Evolutionary conservation across 2,888 invertebrate species (phyloP).

Genomic region (Amblyteles armatorius): DNA sequence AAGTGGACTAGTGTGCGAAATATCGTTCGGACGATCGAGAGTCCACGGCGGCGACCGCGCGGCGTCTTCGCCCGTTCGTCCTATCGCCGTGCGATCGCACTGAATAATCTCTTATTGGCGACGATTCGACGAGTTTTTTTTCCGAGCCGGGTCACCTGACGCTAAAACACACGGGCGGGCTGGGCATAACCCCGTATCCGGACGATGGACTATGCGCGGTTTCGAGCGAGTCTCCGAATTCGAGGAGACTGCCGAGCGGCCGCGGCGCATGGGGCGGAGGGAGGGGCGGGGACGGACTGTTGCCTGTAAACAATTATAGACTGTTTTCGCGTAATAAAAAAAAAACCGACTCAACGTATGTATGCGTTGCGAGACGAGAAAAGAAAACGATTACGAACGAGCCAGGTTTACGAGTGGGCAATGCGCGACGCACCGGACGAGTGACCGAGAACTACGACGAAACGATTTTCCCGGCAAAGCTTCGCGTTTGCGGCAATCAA

Average conservation of each 20-base stretch:
- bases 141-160: constrained; percentile 53
- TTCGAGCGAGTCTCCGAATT: constrained; percentile 38
- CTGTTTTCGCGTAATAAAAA: background rate
- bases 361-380: background rate
- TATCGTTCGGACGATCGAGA: background rate
- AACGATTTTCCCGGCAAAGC: background rate
- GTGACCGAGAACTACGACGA: background rate
- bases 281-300: constrained; percentile 1
- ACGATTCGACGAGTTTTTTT: constrained; percentile 1
- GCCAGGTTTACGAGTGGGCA: background rate
- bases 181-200: background rate
- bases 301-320: constrained; percentile 53
- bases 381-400: background rate
- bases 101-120: constrained; percentile 19
- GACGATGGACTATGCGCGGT: constrained; percentile 26
- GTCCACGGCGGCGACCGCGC: background rate
- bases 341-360: constrained; percentile 14
- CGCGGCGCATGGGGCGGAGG: background rate
- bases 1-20: background rate
- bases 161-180: constrained; percentile 23
- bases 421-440: background rate
- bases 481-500: background rate
- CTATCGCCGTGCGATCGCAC: background rate
- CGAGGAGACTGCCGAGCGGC: constrained; percentile 7
- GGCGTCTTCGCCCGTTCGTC: background rate